Conservation (phyloP, 2,113 vertebrate species). For the Channa argus region DNA sequence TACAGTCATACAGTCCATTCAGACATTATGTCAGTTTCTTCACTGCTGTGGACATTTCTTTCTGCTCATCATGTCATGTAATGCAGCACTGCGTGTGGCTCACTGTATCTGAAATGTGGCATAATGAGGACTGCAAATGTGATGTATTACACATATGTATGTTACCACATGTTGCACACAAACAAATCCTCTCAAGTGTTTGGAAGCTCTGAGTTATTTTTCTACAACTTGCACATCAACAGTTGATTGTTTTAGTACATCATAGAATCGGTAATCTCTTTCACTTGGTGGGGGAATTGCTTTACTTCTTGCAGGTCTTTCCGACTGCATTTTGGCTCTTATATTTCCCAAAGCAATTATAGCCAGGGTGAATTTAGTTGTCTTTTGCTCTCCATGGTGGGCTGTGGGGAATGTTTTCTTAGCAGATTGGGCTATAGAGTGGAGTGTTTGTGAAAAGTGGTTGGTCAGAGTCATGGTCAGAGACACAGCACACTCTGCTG, state of each 20-base stretch:
- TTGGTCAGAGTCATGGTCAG: conserved; percentile 37
- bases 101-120: conserved; percentile 34
- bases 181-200: conserved; percentile 38
- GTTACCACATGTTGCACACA: conserved; percentile 24
- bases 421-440: conserved; percentile 8
- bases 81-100: not conserved
- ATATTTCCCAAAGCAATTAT: conserved; percentile 82
- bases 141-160: not conserved
- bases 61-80: conserved; percentile 11
- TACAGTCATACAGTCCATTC: not conserved
- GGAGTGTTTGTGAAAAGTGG: not conserved
- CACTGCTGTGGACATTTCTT: conserved; percentile 12
- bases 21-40: conserved; percentile 3
- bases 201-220: conserved; percentile 46
- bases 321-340: conserved; percentile 58
- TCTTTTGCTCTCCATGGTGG: conserved; percentile 60
- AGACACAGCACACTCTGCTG: conserved; percentile 81
- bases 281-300: conserved; percentile 63
- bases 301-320: conserved; percentile 76
- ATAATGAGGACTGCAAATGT: conserved; percentile 17
- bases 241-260: conserved; percentile 63
- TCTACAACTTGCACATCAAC: conserved; percentile 51
- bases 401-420: conserved; percentile 45
- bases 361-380: conserved; percentile 74
- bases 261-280: conserved; percentile 76